Conservation (phyloP, 2,888 invertebrate genomes). For the Fragum whitleyi region DNA sequence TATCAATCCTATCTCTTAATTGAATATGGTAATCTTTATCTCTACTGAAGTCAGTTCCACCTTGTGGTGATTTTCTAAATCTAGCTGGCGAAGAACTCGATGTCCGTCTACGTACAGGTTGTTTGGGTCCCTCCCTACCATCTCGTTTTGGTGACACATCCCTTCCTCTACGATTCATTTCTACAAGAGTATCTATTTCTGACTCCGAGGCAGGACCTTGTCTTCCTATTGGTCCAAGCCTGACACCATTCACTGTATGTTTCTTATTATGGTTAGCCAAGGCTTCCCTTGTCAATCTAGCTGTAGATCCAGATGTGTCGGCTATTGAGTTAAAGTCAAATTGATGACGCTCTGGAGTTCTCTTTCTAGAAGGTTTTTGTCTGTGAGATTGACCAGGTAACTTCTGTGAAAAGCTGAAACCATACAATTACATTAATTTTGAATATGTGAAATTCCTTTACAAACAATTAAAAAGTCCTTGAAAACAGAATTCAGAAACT, state of each 20-base stretch:
- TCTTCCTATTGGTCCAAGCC: constrained; percentile 36
- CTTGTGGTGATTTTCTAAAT: constrained; percentile 33
- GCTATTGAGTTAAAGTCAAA: constrained; percentile 45
- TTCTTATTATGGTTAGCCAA: constrained; percentile 60
- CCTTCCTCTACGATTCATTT: constrained; percentile 39
- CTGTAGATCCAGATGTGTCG: constrained; percentile 28
- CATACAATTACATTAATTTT: neutral
- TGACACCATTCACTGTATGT: constrained; percentile 36
- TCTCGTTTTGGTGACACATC: constrained; percentile 3
- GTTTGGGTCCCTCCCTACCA: neutral
- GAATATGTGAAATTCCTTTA: neutral
- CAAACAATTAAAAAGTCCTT: too few species aligned
- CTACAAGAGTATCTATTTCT: constrained; percentile 61
- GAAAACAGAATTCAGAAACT: too few species aligned
- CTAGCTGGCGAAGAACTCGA: constrained; percentile 61
- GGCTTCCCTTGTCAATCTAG: constrained; percentile 61
- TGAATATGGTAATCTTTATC: constrained; percentile 34
- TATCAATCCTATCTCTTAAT: constrained; percentile 38
- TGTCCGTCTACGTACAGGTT: constrained; percentile 34
- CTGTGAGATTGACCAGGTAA: neutral
- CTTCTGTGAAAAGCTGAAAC: constrained; percentile 28
- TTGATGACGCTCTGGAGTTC: constrained; percentile 52
- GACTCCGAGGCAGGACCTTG: constrained; percentile 60
- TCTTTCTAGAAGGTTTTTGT: neutral
- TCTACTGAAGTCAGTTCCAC: neutral